Evolutionary conservation across 1,140 invertebrate genomes (phyloP).

Genomic region (Calephelis virginiensis): DNA sequence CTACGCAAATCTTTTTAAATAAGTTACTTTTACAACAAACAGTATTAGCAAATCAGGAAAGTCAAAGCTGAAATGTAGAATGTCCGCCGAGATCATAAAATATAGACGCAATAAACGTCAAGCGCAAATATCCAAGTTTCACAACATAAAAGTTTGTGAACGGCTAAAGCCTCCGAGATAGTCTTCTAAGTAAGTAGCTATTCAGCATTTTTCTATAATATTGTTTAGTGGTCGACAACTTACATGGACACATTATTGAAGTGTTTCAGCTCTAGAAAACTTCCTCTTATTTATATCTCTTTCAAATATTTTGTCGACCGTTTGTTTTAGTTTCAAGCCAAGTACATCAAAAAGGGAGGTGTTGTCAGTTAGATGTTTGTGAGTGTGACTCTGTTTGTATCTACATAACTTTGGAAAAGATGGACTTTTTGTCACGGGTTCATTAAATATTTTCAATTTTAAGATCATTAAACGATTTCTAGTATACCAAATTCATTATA

Average conservation of each 20-base stretch:
- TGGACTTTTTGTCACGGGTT: too few species aligned
- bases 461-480: too few species aligned
- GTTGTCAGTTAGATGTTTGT: too few species aligned
- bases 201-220: constrained; percentile 56
- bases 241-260: constrained; percentile 10
- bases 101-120: constrained; percentile 72
- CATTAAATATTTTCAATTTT: too few species aligned
- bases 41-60: not conserved
- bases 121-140: constrained; percentile 57
- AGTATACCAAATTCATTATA: too few species aligned
- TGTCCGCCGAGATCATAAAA: constrained; percentile 52
- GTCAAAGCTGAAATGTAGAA: not conserved
- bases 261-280: not conserved
- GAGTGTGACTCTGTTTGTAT: too few species aligned
- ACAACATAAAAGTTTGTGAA: constrained; percentile 63
- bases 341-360: too few species aligned
- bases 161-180: constrained; percentile 37
- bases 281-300: constrained; percentile 1
- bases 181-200: constrained; percentile 45
- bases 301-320: not conserved
- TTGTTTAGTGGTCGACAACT: constrained; percentile 10
- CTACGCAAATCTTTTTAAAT: too few species aligned
- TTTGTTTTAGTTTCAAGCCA: not conserved
- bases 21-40: not conserved
- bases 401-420: too few species aligned